Base-by-base conservation (phyloP, 2,797 vertebrate species). In the Gambusia yucatana region DNA sequence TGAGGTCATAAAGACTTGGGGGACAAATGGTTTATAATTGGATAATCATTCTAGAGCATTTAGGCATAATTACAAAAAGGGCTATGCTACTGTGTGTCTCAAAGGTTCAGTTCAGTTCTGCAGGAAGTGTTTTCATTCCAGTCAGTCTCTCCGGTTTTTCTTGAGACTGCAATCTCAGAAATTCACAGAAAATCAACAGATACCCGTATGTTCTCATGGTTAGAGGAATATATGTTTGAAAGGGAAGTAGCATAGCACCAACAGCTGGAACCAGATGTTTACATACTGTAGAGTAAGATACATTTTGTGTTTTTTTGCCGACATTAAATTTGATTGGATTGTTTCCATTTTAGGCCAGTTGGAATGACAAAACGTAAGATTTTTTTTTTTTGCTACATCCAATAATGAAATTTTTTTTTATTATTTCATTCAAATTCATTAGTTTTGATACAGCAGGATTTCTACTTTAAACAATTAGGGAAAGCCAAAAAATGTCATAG, bases 41-140 rank as follows among this genome's bases (percentile, higher is more conserved):
- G 67, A 67, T 82, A 87, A 87, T 88, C 82, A 89, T 85, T 77
- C 77, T 28, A 72, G 55, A 28, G 13, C 77, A 72, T 69, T 59
- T 39, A 79, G 76, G 22, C 80, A 69, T 76, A 85, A 73, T 80
- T 76, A 83, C 69, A 79, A 63, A 30, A 30, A 83, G 75, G 75
- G 84, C 44, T 39, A 76, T 59, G 81, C 85, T 86, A 67, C 76
- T 82, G 77, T 71, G 77, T 10, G 69, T 36, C 39, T 17, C 28
- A 39, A 61, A 63, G 61, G 33, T 10, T 22, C 61, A 39, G 16
- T 39, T 65, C 20, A 65, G 61, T 39, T 39, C 33, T 39, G 6
- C 13, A 65, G 61, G 8, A 36, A 65, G 61, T 10, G 28, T 22
- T 20, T 36, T 36, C 16, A 65, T 9, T 65, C 57, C 17, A 39